These are phyloP conservation scores for Gonatopus flavifemur DNA, from an alignment of 1,140 invertebrate genomes.

Conservation along the genomic window DNA sequence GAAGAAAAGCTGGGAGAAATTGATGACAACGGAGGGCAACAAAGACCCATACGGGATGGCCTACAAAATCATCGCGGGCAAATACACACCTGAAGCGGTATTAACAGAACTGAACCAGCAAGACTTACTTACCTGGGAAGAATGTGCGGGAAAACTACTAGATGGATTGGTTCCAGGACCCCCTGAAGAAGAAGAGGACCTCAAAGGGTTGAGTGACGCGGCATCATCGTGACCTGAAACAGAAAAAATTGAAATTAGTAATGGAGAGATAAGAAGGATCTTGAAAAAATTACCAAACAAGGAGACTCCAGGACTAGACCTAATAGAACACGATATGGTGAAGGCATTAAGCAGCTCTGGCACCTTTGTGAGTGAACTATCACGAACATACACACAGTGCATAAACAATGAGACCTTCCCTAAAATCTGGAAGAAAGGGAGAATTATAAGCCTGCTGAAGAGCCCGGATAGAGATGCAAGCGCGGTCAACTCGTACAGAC, in stretches of 20 bases:
- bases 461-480: constrained; percentile 36
- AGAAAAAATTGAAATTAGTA: background rate
- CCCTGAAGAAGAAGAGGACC: background rate
- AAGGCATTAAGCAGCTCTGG: constrained; percentile 20
- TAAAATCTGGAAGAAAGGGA: constrained; percentile 44
- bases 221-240: background rate
- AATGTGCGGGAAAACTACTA: background rate
- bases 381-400: constrained; percentile 24
- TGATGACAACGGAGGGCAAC: constrained; percentile 20
- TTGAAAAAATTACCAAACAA: background rate
- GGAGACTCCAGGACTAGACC: constrained; percentile 40
- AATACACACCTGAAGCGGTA: background rate
- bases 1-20: constrained; percentile 15
- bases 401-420: constrained; percentile 38
- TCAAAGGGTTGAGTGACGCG: background rate
- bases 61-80: constrained; percentile 12
- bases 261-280: background rate
- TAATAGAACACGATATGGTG: constrained; percentile 23
- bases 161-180: constrained; percentile 2
- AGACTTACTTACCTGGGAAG: background rate
- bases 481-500: constrained; percentile 39
- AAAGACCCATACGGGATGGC: constrained; percentile 11
- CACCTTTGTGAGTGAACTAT: constrained; percentile 9
- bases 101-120: background rate
- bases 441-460: constrained; percentile 39